Evolutionary conservation across 2,888 invertebrate species (phyloP), one percentile per base, ranked within the genome.

Genomic region (Gnatocerus cornutus): DNA sequence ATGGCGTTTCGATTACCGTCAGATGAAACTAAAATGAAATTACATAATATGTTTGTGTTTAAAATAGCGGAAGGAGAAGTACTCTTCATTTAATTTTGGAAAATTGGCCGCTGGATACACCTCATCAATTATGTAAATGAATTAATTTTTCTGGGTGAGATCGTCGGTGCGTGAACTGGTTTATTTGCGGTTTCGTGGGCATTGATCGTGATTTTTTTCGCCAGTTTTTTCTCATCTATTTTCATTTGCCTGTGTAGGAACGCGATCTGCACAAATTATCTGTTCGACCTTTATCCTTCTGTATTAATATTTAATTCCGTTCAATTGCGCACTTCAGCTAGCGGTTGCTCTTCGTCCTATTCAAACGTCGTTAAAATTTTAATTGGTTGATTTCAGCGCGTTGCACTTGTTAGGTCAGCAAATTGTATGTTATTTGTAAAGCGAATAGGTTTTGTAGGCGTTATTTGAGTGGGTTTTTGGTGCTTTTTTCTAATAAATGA

Each of bases 291-390:
- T 55, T 16, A 37, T 14, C 21, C 37, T 37, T 12, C 14, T n/a
- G 12, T 14, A 37, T 55, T 39, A 55, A 55, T 55, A 55, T 37
- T 55, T 55, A 55, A 55, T 39, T 12, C 12, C 14, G 55, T 55
- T 39, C 39, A 55, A 55, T 55, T 55, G 55, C 55, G 55, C 52
- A 30, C 55, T 55, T 55, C 14, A 33, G 52, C 52, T 52, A 30
- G 52, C 33, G 30, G 55, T 33, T 12, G 37, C 55, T 39, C n/a
- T 16, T n/a, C 14, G 16, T 39, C n/a, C 55, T 39, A 14, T 55
- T 55, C 55, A 55, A 55, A 46, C 46, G 55, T 55, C 55, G 30
- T 55, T 55, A 55, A 55, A 55, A 55, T 55, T 55, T 55, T 55
- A 55, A 55, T 55, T 55, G 55, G 55, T 55, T 14, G 55, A 55